Evolutionary conservation across 2,888 invertebrate genomes (phyloP), one percentile per base, ranked within the genome.

Genomic region (Linyphia triangularis): DNA sequence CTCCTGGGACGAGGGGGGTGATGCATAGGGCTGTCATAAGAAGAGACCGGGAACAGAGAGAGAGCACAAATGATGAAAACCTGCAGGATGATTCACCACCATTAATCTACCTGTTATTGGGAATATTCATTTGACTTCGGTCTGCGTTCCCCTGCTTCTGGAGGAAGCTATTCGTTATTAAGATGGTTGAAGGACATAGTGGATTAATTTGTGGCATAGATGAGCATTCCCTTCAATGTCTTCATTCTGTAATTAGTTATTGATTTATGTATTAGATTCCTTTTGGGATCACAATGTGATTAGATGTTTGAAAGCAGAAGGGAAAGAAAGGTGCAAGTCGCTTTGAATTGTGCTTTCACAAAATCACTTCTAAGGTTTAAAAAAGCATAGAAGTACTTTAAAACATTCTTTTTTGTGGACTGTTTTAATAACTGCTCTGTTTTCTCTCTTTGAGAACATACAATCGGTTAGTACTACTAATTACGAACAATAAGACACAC

Each of bases 51-150:
- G 51, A 51, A n/a, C 13, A 5, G 5, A 16, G 13, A 9, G n/a
- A n/a, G 51, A 51, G n/a, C 13, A 51, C 51, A 51, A 77, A 61
- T 77, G 77, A 77, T 77, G 77, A 77, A 77, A 77, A 63, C 33
- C 77, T 26, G 37, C 28, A 22, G 26, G 24, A 30, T 77, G 77
- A 77, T 40, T 77, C 77, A 77, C n/a, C 9, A 40, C 26, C 77
- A 77, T 77, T 77, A 77, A 77, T 77, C 77, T 77, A 63, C 63
- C 77, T 61, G 61, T 77, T 77, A 77, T 77, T 59, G 40, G 61
- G 77, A 61, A 63, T 33, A 61, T 77, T 77, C 61, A 61, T 77
- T 59, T 59, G 77, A 51, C 51, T 51, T 51, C n/a, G 13, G 51
- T 51, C 51, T 51, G 51, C n/a, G 51, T 51, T 16, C 16, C 16